phyloP scores from a whole-genome alignment of 2,113 vertebrate species.

The Upupa epops region DNA sequence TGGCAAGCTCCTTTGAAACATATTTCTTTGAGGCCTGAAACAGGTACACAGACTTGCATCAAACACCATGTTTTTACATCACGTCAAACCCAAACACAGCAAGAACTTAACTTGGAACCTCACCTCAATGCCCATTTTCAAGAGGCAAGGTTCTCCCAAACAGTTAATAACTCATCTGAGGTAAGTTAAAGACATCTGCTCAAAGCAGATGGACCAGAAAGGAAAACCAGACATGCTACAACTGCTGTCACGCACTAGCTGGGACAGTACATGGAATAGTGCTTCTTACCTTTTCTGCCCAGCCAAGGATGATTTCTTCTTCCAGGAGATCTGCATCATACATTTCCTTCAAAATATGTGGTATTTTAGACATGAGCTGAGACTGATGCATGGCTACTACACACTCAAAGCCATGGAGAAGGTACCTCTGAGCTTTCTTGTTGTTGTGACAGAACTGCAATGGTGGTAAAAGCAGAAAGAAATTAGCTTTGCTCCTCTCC shows the following conservation, averaged over 20 bases:
- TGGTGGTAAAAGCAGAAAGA: not conserved
- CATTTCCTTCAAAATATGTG: conserved; percentile 94
- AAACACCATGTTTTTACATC: not conserved
- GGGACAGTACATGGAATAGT: rapidly evolving
- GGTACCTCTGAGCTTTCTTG: conserved; percentile 96
- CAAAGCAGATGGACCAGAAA: not conserved
- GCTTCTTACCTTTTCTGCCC: conserved; percentile 90
- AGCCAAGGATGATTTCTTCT: conserved; percentile 94
- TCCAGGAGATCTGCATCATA: conserved; percentile 96
- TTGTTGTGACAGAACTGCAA: conserved; percentile 96
- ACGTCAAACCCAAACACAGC: not conserved
- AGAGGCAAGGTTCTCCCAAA: not conserved
- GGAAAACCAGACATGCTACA: rapidly evolving
- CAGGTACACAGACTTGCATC: rapidly evolving
- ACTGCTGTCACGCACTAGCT: not conserved
- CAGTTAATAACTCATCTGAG: not conserved
- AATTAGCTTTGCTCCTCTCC: not conserved
- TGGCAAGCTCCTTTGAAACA: conserved; percentile 96
- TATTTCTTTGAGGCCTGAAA: conserved; percentile 96
- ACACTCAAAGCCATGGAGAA: conserved; percentile 95
- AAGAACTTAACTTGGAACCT: not conserved
- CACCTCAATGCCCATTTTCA: not conserved
- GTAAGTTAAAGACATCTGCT: not conserved
- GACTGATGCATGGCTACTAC: conserved; percentile 93
- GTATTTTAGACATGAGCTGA: conserved; percentile 90